Conservation (phyloP, 2,888 invertebrate species). For the Apantesis nais region DNA sequence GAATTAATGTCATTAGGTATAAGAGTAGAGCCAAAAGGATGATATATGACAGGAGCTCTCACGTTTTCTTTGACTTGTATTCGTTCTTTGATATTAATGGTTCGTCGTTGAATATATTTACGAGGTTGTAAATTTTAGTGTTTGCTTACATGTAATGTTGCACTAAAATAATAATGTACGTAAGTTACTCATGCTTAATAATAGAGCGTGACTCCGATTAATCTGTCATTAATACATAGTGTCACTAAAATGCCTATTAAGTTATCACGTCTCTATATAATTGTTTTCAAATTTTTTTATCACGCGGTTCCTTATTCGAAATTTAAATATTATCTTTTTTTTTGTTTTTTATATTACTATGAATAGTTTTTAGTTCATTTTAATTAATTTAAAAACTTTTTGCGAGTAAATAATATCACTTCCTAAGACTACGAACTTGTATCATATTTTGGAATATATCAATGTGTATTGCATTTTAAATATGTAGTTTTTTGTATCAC, state of each 20-base stretch:
- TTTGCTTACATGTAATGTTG: constrained; percentile 1
- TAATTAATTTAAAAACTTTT: background rate
- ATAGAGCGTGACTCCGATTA: background rate
- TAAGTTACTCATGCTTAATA: background rate
- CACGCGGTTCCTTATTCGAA: background rate
- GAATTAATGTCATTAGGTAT: background rate
- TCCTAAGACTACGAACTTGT: background rate
- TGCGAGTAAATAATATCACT: background rate
- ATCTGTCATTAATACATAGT: background rate
- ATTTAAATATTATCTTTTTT: background rate
- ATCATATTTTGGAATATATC: background rate
- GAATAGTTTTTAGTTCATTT: background rate
- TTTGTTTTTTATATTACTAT: background rate
- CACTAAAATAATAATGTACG: background rate
- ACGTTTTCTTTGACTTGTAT: background rate
- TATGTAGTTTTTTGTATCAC: background rate
- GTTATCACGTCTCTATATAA: background rate
- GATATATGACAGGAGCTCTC: background rate
- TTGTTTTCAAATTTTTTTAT: background rate
- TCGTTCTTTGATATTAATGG: background rate
- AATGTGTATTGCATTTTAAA: background rate
- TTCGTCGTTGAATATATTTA: background rate
- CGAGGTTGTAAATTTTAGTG: constrained; percentile 6
- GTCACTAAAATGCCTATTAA: background rate
- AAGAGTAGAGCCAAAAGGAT: background rate